phyloP scores from a whole-genome alignment of 2,113 vertebrate species.

The Macaca nemestrina region DNA sequence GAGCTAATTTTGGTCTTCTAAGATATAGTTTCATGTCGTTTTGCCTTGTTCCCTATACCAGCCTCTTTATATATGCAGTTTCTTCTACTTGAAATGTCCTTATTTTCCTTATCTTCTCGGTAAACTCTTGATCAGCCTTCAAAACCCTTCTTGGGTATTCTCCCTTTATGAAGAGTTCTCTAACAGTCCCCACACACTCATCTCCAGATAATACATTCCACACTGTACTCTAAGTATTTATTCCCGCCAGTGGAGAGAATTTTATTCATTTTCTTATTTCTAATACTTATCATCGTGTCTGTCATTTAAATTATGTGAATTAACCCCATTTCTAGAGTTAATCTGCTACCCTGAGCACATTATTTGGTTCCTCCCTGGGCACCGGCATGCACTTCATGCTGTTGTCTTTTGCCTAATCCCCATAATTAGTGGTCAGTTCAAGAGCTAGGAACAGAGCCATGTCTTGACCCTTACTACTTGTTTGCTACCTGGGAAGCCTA shows the following conservation, averaged over 20 bases:
- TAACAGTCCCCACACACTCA: background rate
- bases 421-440: background rate
- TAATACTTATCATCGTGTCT: background rate
- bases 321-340: background rate
- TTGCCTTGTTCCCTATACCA: background rate
- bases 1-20: background rate
- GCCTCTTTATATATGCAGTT: background rate
- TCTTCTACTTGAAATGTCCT: background rate
- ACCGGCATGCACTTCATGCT: background rate
- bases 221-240: background rate
- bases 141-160: background rate
- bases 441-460: background rate
- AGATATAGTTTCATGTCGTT: background rate
- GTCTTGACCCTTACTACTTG: background rate
- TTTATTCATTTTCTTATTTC: constrained; percentile 37
- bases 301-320: background rate
- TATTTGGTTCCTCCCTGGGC: background rate
- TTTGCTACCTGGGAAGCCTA: background rate
- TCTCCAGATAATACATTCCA: background rate
- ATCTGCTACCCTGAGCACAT: background rate
- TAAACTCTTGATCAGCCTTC: background rate
- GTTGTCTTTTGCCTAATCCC: background rate
- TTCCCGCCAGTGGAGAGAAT: background rate
- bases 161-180: background rate
- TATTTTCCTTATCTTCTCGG: background rate